Conservation (phyloP, 2,797 vertebrate species). For the Alosa sapidissima region DNA sequence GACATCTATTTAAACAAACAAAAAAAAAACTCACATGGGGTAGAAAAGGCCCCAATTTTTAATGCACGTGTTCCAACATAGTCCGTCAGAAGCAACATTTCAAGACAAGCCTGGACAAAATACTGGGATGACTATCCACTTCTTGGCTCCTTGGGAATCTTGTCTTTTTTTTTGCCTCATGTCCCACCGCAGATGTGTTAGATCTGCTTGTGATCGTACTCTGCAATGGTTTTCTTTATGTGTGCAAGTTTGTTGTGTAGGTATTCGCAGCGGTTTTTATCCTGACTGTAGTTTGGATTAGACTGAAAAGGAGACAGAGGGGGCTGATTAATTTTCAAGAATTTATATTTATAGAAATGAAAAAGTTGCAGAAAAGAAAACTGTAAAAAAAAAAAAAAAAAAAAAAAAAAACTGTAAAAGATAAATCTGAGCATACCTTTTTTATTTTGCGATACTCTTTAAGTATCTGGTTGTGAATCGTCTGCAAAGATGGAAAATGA, state of each 20-base stretch:
- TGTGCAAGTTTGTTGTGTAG: conserved; percentile 95
- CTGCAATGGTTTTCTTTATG: conserved; percentile 90
- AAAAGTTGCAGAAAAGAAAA: neutral
- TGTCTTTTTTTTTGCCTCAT: neutral
- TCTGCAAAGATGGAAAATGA: conserved; percentile 67
- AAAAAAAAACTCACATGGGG: neutral
- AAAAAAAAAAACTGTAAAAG: neutral
- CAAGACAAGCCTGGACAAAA: neutral
- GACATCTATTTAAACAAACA: neutral
- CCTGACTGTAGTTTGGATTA: conserved; percentile 88
- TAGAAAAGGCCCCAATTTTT: neutral
- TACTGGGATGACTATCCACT: neutral
- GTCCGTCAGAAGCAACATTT: neutral
- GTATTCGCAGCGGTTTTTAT: conserved; percentile 90
- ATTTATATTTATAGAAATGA: neutral
- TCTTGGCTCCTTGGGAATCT: neutral
- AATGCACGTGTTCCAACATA: neutral
- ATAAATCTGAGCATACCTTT: conserved; percentile 74
- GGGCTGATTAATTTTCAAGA: neutral
- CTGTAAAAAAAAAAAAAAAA: neutral
- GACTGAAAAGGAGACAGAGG: conserved; percentile 68
- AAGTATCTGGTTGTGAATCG: conserved; percentile 87
- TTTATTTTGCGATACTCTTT: conserved; percentile 92
- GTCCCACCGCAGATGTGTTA: neutral
- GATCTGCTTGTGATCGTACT: conserved; percentile 86